Evolutionary conservation across 2,888 invertebrate species (phyloP).

Genomic region (Rhodophaea formosa): DNA sequence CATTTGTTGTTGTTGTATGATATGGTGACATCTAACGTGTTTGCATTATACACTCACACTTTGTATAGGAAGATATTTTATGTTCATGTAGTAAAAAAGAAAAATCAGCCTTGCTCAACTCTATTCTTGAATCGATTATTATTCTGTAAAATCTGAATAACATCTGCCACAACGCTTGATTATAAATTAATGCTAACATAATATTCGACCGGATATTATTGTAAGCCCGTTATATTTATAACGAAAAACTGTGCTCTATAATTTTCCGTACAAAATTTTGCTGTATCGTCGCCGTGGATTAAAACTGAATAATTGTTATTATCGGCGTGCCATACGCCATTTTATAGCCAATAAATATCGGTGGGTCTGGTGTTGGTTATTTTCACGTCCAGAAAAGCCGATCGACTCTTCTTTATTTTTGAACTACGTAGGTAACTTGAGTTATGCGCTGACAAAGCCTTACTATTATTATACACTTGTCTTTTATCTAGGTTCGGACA

Average conservation of each 20-base stretch:
- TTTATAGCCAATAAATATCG: conserved; percentile 75
- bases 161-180: conserved; percentile 63
- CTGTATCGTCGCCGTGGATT: conserved; percentile 34
- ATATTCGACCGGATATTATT: conserved; percentile 69
- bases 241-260: conserved; percentile 39
- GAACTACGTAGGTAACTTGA: conserved; percentile 30
- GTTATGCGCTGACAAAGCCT: background rate
- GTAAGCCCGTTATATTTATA: conserved; percentile 49
- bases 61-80: background rate
- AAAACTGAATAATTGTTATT: conserved; percentile 52
- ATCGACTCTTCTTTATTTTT: conserved; percentile 53
- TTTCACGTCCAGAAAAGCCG: conserved; percentile 43
- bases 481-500: no score
- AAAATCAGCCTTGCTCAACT: background rate
- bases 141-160: conserved; percentile 49
- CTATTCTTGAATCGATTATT: conserved; percentile 39
- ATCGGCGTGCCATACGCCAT: conserved; percentile 44
- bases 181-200: conserved; percentile 55
- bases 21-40: background rate
- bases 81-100: background rate
- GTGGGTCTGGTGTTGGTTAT: conserved; percentile 55
- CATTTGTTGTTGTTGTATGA: background rate
- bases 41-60: background rate
- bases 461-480: no score
- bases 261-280: conserved; percentile 48